These are phyloP conservation scores for Diarsia mendica DNA, from an alignment of 2,888 invertebrate species.

Conservation along the genomic window DNA sequence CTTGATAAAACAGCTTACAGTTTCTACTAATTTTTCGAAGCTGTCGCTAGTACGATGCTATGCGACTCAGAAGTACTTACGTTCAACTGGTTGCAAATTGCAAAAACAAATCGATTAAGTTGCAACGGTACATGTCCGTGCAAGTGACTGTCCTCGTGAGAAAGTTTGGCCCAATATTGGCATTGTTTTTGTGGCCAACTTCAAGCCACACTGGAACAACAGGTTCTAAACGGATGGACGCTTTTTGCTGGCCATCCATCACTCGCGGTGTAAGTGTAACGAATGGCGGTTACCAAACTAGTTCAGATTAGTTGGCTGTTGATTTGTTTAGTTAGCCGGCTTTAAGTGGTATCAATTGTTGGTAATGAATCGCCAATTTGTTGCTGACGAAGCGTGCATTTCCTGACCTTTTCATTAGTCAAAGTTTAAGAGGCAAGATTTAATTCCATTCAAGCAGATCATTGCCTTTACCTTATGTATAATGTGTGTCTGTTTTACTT, in stretches of 20 bases:
- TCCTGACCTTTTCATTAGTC: conserved; percentile 21
- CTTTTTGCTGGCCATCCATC: conserved; percentile 46
- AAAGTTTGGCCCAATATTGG: conserved; percentile 66
- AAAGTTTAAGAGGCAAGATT: conserved; percentile 14
- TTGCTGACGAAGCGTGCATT: conserved; percentile 36
- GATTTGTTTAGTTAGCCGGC: conserved; percentile 33
- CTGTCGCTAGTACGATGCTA: background rate
- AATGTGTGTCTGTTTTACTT: background rate
- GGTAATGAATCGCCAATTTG: conserved; percentile 42
- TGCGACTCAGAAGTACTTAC: conserved; percentile 24
- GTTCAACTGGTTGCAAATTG: conserved; percentile 33
- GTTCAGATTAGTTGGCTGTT: conserved; percentile 47
- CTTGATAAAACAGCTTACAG: background rate
- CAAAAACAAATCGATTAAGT: conserved; percentile 57
- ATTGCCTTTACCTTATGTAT: background rate
- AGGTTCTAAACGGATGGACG: conserved; percentile 47
- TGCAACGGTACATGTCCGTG: conserved; percentile 52
- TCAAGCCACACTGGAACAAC: conserved; percentile 41
- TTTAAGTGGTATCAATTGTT: conserved; percentile 36
- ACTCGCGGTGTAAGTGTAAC: conserved; percentile 38
- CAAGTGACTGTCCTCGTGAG: conserved; percentile 68
- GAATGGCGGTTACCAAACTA: conserved; percentile 44
- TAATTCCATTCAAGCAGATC: background rate
- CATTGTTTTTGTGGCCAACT: conserved; percentile 63
- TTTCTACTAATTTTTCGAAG: background rate